These are phyloP conservation scores for Deilephila elpenor DNA, from an alignment of 2,888 invertebrate genomes.

Conservation along the genomic window DNA sequence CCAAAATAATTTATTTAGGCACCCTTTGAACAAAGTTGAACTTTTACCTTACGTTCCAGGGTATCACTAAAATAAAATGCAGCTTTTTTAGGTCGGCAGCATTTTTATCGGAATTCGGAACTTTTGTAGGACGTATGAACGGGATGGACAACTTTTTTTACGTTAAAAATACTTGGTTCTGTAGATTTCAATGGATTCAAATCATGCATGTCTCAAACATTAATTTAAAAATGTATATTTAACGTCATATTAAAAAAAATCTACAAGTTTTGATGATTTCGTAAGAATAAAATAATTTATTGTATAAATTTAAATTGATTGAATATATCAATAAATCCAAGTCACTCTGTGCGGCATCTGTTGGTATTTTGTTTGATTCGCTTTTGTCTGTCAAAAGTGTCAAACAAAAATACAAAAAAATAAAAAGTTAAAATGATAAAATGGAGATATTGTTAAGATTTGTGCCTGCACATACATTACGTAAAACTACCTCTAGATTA, in stretches of 20 bases:
- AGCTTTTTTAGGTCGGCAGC: not conserved
- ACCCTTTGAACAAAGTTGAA: slow-evolving; percentile 17
- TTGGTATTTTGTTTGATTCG: slow-evolving; percentile 21
- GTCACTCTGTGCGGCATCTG: slow-evolving; percentile 2
- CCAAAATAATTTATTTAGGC: not conserved
- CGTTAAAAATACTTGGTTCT: not conserved
- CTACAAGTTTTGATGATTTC: too few species aligned
- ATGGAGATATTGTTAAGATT: slow-evolving; percentile 82
- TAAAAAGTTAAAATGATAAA: slow-evolving; percentile 78
- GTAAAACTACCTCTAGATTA: slow-evolving; percentile 70
- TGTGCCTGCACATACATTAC: slow-evolving; percentile 69
- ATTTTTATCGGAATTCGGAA: not conserved
- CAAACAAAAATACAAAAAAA: slow-evolving; percentile 71
- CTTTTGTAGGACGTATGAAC: not conserved
- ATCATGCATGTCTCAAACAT: too few species aligned
- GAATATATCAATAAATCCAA: not conserved
- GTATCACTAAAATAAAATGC: not conserved
- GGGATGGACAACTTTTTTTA: not conserved
- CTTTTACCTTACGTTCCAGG: slow-evolving; percentile 17
- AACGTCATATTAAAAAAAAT: too few species aligned
- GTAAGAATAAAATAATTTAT: not conserved
- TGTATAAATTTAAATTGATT: not conserved
- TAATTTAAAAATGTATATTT: too few species aligned
- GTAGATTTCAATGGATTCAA: too few species aligned
- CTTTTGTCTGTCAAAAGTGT: slow-evolving; percentile 43